phyloP scores from a whole-genome alignment of 1,140 invertebrate species.

The Micrasema longulum region DNA sequence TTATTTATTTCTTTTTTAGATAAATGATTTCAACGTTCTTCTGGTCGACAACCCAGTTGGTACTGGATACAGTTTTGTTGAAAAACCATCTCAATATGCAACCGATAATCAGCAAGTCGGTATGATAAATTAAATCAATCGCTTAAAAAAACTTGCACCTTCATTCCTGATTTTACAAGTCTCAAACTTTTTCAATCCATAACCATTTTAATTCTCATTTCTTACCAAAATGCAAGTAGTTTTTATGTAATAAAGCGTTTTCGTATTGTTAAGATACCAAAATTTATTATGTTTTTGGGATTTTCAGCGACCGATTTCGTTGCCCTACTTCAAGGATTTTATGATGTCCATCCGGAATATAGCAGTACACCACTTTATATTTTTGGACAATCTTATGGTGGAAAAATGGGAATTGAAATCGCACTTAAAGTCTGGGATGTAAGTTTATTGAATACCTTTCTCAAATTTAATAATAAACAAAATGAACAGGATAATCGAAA shows the following conservation, averaged over 20 bases:
- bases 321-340: conserved; percentile 75
- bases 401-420: conserved; percentile 90
- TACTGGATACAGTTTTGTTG: conserved; percentile 87
- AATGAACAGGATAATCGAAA: too few relatives aligned
- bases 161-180: too few relatives aligned
- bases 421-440: conserved; percentile 73
- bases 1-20: conserved; percentile 64
- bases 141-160: too few relatives aligned
- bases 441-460: too few relatives aligned
- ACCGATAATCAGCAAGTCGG: conserved; percentile 79
- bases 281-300: too few relatives aligned
- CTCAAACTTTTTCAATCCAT: too few relatives aligned
- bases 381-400: conserved; percentile 88
- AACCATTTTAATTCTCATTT: too few relatives aligned
- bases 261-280: too few relatives aligned
- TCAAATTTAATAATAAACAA: too few relatives aligned
- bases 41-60: conserved; percentile 93
- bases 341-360: conserved; percentile 74
- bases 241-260: too few relatives aligned
- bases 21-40: conserved; percentile 81
- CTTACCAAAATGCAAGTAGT: too few relatives aligned
- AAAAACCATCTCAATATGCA: conserved; percentile 68
- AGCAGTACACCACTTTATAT: conserved; percentile 81
- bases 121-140: too few relatives aligned
- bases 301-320: conserved; percentile 79